These are phyloP conservation scores for Caenorhabditis becei DNA, from an alignment of 2,888 invertebrate genomes.

Conservation along the genomic window DNA sequence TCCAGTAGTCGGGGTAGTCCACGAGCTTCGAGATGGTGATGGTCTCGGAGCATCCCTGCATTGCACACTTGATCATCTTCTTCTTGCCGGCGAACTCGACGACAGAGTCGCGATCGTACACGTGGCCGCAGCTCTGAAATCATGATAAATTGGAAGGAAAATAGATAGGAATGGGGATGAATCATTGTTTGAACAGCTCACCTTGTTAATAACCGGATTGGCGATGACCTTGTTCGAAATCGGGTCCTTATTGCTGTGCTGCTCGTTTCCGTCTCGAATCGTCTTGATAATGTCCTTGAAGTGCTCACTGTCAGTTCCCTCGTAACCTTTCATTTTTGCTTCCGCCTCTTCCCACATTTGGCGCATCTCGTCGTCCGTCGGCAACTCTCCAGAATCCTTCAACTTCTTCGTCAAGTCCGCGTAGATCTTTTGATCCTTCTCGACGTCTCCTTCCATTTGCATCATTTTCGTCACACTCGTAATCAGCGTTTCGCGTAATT, in stretches of 20 bases:
- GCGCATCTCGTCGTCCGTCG: neutral
- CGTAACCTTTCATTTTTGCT: neutral
- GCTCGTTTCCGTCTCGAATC: constrained; percentile 11
- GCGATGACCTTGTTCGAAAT: constrained; percentile 68
- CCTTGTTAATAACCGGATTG: constrained; percentile 67
- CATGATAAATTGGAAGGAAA: no score
- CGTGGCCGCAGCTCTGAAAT: constrained; percentile 56
- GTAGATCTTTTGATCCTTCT: no score
- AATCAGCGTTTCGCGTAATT: constrained; percentile 5
- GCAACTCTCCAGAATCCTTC: neutral
- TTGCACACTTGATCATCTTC: constrained; percentile 41
- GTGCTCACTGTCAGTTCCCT: neutral
- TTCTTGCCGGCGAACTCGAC: constrained; percentile 34
- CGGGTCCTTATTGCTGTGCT: constrained; percentile 66
- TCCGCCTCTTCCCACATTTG: neutral
- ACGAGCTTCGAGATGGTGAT: constrained; percentile 27
- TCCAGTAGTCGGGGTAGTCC: constrained; percentile 54
- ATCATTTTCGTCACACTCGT: constrained; percentile 1
- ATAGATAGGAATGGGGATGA: no score
- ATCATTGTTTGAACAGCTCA: constrained; percentile 32
- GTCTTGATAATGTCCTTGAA: constrained; percentile 20
- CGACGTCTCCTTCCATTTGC: constrained; percentile 17
- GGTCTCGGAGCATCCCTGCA: constrained; percentile 46
- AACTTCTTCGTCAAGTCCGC: no score
- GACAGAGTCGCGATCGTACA: constrained; percentile 51